These are phyloP conservation scores for Tetramorium alpestre DNA, from an alignment of 1,140 invertebrate species.

Conservation along the genomic window DNA sequence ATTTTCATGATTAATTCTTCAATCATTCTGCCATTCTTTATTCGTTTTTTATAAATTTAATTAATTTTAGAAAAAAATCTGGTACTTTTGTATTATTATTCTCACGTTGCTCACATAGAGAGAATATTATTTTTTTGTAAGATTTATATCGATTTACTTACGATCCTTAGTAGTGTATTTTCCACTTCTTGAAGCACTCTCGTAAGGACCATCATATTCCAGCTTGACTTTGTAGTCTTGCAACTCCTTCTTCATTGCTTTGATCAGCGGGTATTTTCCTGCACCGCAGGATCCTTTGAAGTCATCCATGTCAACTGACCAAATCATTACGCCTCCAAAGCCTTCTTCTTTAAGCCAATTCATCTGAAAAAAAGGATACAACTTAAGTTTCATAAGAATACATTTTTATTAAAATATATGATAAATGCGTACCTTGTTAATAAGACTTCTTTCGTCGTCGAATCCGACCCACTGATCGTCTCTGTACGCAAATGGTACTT, in stretches of 20 bases:
- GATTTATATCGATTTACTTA: slow-evolving; percentile 86
- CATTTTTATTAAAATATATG: neutral
- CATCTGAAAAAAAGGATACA: slow-evolving; percentile 88
- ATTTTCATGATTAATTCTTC: neutral
- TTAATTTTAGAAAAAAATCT: neutral
- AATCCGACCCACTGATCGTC: slow-evolving; percentile 98
- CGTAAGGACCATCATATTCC: slow-evolving; percentile 95
- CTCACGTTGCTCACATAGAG: neutral
- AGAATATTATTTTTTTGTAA: slow-evolving; percentile 3
- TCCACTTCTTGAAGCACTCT: slow-evolving; percentile 89
- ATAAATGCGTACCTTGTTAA: slow-evolving; percentile 91
- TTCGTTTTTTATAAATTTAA: neutral
- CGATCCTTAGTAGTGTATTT: slow-evolving; percentile 95
- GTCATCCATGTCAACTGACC: slow-evolving; percentile 98
- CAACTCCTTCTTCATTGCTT: slow-evolving; percentile 94
- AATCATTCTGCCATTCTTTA: neutral
- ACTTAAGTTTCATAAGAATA: neutral
- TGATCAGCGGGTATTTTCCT: slow-evolving; percentile 96
- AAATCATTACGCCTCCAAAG: slow-evolving; percentile 98
- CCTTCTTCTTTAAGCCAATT: slow-evolving; percentile 97
- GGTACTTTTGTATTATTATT: neutral
- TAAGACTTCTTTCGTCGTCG: slow-evolving; percentile 96
- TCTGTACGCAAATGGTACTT: slow-evolving; percentile 96
- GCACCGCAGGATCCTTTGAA: slow-evolving; percentile 96
- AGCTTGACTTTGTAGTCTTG: slow-evolving; percentile 93